Evolutionary conservation across 1,140 invertebrate genomes (phyloP).

Genomic region (Penaeus vannamei): DNA sequence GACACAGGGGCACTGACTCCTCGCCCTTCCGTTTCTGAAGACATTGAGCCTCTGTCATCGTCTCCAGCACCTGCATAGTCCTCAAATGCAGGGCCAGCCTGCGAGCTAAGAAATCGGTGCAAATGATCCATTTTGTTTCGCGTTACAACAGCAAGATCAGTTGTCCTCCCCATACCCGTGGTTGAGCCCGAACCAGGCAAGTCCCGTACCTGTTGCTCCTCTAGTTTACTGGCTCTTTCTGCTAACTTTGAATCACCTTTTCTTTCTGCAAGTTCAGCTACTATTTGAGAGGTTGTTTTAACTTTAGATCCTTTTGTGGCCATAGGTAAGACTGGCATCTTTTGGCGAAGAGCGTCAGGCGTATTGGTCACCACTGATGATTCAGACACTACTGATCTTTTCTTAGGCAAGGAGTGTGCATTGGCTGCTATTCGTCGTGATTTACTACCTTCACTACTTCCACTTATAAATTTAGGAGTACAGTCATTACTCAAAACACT

Average conservation of each 20-base stretch:
- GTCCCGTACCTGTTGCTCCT: slow-evolving; percentile 59
- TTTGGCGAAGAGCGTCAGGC: slow-evolving; percentile 53
- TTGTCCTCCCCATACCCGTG: slow-evolving; percentile 64
- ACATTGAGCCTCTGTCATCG: slow-evolving; percentile 68
- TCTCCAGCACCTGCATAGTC: slow-evolving; percentile 43
- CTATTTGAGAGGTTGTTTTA: slow-evolving; percentile 87
- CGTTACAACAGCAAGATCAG: slow-evolving; percentile 68
- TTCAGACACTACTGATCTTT: slow-evolving; percentile 44
- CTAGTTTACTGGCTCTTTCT: slow-evolving; percentile 61
- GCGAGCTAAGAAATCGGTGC: slow-evolving; percentile 75
- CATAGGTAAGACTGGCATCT: slow-evolving; percentile 58
- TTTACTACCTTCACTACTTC: slow-evolving; percentile 54
- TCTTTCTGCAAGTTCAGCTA: slow-evolving; percentile 79
- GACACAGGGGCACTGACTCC: slow-evolving; percentile 48
- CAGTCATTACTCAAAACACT: slow-evolving; percentile 65
- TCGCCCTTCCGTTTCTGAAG: slow-evolving; percentile 67
- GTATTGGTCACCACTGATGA: slow-evolving; percentile 18
- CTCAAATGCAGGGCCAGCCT: slow-evolving; percentile 69
- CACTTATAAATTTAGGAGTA: slow-evolving; percentile 56
- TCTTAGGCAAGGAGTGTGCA: slow-evolving; percentile 41
- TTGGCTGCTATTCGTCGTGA: slow-evolving; percentile 44
- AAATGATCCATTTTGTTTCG: slow-evolving; percentile 77
- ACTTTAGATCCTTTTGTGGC: slow-evolving; percentile 74
- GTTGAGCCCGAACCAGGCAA: slow-evolving; percentile 40
- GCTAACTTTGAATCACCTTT: slow-evolving; percentile 69